Evolutionary conservation across 2,888 invertebrate genomes (phyloP), one percentile per base, ranked within the genome.

Genomic region (Smittia aterrima): DNA sequence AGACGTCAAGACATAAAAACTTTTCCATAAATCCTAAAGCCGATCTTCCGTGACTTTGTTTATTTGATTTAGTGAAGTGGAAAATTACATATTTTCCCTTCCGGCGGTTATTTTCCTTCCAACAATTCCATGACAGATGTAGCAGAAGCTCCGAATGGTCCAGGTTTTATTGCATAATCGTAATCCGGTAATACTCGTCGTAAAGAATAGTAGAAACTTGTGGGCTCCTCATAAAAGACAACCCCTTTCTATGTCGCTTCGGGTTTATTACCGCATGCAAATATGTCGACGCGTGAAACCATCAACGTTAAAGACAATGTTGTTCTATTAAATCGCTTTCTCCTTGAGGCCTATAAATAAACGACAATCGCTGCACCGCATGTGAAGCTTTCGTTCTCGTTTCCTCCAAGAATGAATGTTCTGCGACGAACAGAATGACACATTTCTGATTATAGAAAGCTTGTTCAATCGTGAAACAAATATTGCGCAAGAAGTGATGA

Each of bases 31-130:
- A 32, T 32, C 32, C 32, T 9, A 32, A 32, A 32, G 32, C 32
- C 32, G 32, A 32, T 32, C 32, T 32, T 32, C 32, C 32, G 32
- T 32, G 32, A n/a, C 40, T 40, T 67, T 67, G 41, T 67, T 67
- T 67, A 41, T 67, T 40, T 40, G 67, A 22, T 20, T n/a, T 27
- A 41, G 18, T 67, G 38, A 27, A 40, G 40, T 40, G 67, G 41
- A 67, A 67, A 67, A 67, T 67, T 67, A 67, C 67, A 40, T 67
- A 40, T 41, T 40, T 11, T 47, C 16, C 47, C n/a, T n/a, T 67
- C 66, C 16, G 41, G 13, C 40, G 18, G 18, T 7, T 58, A 18
- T 22, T 58, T 58, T 58, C 22, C 16, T 18, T 1, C 9, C 18
- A 58, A n/a, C 47, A 47, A 18, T 58, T 58, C 18, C 18, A 22